Evolutionary conservation across 2,797 vertebrate species (phyloP).

Genomic region (Furcifer pardalis): DNA sequence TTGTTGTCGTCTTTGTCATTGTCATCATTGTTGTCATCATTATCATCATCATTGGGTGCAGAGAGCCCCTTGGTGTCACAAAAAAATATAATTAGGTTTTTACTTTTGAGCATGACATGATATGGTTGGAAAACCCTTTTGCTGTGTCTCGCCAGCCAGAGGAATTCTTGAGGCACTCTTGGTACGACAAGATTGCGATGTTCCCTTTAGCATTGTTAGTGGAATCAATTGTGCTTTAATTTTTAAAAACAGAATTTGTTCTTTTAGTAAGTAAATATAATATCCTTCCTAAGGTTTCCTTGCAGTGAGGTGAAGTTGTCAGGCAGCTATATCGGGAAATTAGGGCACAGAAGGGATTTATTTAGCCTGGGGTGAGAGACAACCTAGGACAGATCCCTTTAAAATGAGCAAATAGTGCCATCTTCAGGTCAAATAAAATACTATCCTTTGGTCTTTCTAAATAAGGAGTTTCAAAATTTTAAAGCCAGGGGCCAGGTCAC

Average conservation of each 20-base stretch:
- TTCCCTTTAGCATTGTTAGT: neutral
- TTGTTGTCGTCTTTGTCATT: no score
- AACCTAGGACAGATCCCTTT: neutral
- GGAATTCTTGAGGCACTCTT: neutral
- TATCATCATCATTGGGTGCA: no score
- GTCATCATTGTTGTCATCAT: no score
- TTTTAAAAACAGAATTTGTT: neutral
- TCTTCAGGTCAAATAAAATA: slow-evolving; percentile 38
- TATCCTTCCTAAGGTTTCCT: neutral
- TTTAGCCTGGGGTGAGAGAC: neutral
- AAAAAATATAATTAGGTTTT: no score
- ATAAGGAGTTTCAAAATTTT: no score
- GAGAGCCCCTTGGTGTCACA: no score
- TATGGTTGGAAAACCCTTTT: no score
- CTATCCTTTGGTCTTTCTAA: neutral
- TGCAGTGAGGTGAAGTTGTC: neutral
- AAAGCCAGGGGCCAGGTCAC: no score
- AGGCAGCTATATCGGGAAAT: neutral
- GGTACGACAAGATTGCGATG: neutral
- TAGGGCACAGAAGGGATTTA: neutral
- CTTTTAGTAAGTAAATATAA: neutral
- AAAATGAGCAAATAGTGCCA: slow-evolving; percentile 49
- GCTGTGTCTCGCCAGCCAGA: no score
- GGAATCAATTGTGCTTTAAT: neutral
- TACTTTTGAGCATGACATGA: no score